Conservation (phyloP, 2,888 invertebrate species). For the Drosophila paramelanica region DNA sequence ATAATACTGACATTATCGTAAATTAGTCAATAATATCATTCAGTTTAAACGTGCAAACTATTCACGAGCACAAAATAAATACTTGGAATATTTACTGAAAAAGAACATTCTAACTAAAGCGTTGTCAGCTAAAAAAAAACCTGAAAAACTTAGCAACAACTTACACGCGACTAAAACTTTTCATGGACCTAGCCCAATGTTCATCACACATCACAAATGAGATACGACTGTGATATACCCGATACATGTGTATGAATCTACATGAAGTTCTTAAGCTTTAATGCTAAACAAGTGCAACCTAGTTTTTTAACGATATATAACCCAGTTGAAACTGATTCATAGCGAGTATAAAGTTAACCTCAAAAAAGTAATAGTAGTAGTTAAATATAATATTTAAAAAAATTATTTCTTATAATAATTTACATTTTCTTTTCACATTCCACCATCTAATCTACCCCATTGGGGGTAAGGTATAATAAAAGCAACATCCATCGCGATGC, state of each 20-base stretch:
- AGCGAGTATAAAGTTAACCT: too few species aligned
- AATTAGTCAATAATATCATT: not conserved
- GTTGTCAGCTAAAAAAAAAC: conserved; percentile 22
- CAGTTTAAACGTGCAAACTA: conserved; percentile 2
- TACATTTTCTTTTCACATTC: too few species aligned
- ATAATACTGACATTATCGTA: too few species aligned
- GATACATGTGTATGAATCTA: not conserved
- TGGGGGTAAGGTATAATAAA: not conserved
- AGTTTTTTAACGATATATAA: too few species aligned
- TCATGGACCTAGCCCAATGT: conserved; percentile 60
- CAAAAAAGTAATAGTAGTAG: too few species aligned
- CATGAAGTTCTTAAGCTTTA: too few species aligned
- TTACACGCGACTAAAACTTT: conserved; percentile 29
- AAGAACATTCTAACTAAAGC: conserved; percentile 7
- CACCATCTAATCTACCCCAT: conserved; percentile 18
- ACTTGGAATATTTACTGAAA: not conserved
- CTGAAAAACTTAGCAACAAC: conserved; percentile 5
- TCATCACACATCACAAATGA: not conserved
- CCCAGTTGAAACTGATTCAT: not conserved
- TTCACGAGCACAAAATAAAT: conserved; percentile 2
- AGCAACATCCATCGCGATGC: conserved; percentile 18
- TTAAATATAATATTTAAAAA: too few species aligned
- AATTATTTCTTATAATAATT: too few species aligned
- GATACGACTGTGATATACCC: conserved; percentile 28
- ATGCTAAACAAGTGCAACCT: too few species aligned